Conservation (phyloP, 92 coral and sea anemone species). For the Montipora capitata region DNA sequence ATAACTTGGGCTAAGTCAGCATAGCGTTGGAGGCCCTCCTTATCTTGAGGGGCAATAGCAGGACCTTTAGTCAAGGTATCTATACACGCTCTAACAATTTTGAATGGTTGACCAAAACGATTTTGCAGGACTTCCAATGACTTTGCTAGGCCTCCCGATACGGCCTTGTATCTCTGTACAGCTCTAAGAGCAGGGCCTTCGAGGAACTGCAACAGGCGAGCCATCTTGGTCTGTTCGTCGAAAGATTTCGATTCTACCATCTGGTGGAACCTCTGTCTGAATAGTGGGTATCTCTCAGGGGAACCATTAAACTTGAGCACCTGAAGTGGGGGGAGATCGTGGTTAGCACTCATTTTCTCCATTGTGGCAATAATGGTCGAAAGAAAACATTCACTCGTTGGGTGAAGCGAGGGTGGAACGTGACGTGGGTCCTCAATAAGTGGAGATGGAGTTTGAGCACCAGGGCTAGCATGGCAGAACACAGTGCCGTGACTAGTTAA, state of each 20-base stretch:
- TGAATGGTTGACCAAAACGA: constrained; percentile 66
- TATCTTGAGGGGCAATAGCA: constrained; percentile 50
- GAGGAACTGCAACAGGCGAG: constrained; percentile 75
- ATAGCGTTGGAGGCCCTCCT: constrained; percentile 47
- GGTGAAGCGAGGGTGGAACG: background rate
- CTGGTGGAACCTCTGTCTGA: constrained; percentile 60
- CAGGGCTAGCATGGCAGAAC: background rate
- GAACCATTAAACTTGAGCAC: constrained; percentile 74
- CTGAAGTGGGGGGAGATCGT: constrained; percentile 63
- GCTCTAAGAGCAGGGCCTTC: constrained; percentile 74
- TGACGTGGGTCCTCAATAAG: background rate
- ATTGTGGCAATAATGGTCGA: constrained; percentile 39
- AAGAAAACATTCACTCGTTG: constrained; percentile 23
- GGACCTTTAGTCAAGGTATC: constrained; percentile 72
- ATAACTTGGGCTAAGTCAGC: constrained; percentile 69
- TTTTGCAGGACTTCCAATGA: constrained; percentile 70
- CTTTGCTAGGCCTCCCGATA: constrained; percentile 65
- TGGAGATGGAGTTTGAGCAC: background rate
- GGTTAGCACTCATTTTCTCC: constrained; percentile 67
- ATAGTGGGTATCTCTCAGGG: constrained; percentile 64
- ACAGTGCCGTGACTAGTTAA: background rate
- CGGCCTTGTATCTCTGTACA: constrained; percentile 71
- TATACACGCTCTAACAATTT: constrained; percentile 64
- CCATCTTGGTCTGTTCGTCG: constrained; percentile 74
- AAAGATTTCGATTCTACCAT: constrained; percentile 71